A percentile compares a stretch with the other conserved stretches of the same genome.
These are phyloP conservation scores for Phanerotoma sp. DNA, from an alignment of 2,888 invertebrate genomes.

Conservation along the genomic window DNA sequence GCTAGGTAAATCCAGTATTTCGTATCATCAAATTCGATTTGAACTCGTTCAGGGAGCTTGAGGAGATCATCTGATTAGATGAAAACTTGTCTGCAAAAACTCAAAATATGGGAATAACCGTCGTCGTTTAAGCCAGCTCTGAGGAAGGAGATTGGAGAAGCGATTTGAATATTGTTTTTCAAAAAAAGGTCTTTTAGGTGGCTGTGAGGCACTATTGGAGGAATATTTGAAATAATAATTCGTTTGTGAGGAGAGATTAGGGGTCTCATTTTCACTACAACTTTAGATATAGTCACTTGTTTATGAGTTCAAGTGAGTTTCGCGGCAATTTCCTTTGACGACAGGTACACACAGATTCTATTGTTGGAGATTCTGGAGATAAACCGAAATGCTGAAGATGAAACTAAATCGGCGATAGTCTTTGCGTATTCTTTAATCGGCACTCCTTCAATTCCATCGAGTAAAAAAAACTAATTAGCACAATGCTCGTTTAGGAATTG, in stretches of 20 bases:
- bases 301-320: constrained; percentile 12
- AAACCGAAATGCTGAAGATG: neutral
- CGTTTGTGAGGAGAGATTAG: constrained; percentile 10
- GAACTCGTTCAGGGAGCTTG: neutral
- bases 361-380: constrained; percentile 20
- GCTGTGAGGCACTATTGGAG: constrained; percentile 11
- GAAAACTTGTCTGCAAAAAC: neutral
- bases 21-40: neutral
- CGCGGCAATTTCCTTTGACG: constrained; percentile 7
- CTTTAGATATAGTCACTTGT: constrained; percentile 1
- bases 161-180: neutral
- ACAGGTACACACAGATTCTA: constrained; percentile 18
- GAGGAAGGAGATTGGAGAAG: neutral
- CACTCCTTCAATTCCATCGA: neutral
- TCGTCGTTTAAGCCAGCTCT: neutral
- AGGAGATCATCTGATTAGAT: neutral
- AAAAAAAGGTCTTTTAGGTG: constrained; percentile 1
- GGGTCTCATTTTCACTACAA: constrained; percentile 8
- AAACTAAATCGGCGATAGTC: neutral
- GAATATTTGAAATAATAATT: constrained; percentile 20
- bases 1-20: neutral
- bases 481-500: neutral
- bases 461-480: neutral
- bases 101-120: neutral
- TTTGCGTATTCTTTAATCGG: neutral